These are phyloP conservation scores for Tachysurus fulvidraco DNA, from an alignment of 2,113 vertebrate genomes.

Conservation along the genomic window DNA sequence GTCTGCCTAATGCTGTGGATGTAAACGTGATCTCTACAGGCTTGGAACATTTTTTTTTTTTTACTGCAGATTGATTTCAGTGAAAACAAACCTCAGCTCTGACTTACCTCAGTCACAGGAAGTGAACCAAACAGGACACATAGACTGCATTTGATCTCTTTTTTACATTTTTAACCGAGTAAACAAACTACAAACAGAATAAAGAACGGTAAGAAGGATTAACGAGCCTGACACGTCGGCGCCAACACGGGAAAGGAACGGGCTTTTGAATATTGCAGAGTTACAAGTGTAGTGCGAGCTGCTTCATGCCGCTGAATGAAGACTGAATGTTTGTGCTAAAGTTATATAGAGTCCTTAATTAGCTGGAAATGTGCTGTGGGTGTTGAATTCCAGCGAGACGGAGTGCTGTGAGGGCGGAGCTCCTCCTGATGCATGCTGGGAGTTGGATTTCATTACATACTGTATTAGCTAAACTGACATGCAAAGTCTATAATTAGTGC, in stretches of 20 bases:
- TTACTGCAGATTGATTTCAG: not conserved
- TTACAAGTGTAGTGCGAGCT: no score
- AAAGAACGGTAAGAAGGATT: not conserved
- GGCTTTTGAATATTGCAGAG: not conserved
- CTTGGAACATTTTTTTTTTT: not conserved
- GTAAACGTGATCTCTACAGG: not conserved
- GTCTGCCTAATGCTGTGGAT: no score
- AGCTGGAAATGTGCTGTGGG: not conserved
- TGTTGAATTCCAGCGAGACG: not conserved
- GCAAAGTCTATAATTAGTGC: not conserved
- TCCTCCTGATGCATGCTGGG: not conserved
- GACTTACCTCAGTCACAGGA: not conserved
- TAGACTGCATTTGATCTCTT: not conserved
- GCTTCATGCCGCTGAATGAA: not conserved
- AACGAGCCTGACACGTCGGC: not conserved
- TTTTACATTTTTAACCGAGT: not conserved
- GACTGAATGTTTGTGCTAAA: no score
- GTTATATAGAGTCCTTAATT: conserved; percentile 8
- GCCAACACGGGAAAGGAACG: not conserved
- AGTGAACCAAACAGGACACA: not conserved
- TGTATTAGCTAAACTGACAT: not conserved
- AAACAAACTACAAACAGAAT: not conserved
- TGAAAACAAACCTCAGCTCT: not conserved
- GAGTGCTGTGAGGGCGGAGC: not conserved
- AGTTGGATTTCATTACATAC: conserved; percentile 5